Evolutionary conservation across 2,113 vertebrate species (phyloP).

Genomic region (Fukomys damarensis): DNA sequence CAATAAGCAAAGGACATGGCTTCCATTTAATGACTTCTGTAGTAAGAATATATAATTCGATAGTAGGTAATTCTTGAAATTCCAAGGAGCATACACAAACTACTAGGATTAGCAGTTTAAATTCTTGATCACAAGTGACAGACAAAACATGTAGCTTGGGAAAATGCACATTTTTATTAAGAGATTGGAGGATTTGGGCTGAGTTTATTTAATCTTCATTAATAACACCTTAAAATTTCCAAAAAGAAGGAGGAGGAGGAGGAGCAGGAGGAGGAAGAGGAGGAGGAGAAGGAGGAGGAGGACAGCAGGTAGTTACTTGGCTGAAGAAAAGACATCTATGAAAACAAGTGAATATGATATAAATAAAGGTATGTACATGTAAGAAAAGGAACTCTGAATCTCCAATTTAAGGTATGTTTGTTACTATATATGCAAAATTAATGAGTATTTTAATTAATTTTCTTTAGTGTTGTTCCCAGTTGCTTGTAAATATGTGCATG

Average conservation of each 20-base stretch:
- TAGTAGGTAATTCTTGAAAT: neutral
- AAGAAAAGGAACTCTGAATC: neutral
- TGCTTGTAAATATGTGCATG: neutral
- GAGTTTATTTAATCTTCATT: constrained; percentile 38
- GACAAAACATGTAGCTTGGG: neutral
- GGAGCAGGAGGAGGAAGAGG: too few species aligned
- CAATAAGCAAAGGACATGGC: neutral
- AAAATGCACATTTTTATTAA: neutral
- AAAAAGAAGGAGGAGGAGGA: neutral
- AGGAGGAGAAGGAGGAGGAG: neutral
- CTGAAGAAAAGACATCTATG: neutral
- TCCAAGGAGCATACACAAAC: neutral
- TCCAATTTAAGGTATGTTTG: neutral
- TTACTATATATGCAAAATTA: neutral
- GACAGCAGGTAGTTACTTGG: neutral
- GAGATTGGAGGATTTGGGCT: neutral
- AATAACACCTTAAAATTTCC: neutral
- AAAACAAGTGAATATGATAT: neutral
- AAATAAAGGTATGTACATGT: neutral
- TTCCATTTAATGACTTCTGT: neutral
- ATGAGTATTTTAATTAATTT: neutral
- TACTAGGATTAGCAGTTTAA: neutral
- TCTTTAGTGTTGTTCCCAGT: neutral
- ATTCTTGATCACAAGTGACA: constrained; percentile 34
- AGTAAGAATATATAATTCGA: neutral